These are phyloP conservation scores for Eunapius fragilis DNA, from an alignment of 37 sponge, comb jelly and placozoan species.

Conservation along the genomic window DNA sequence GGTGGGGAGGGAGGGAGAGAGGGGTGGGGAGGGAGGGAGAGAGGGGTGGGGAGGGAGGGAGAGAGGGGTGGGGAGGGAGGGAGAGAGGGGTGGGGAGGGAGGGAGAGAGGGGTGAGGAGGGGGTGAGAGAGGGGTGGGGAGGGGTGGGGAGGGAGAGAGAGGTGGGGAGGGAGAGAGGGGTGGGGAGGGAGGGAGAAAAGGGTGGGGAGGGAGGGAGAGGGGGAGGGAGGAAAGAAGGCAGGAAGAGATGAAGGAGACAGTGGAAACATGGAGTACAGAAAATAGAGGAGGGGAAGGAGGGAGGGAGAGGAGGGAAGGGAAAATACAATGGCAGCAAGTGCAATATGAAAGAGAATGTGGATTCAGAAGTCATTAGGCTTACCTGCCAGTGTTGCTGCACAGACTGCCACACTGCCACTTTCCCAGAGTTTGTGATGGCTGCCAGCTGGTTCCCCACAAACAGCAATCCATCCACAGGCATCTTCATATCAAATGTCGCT, in stretches of 20 bases:
- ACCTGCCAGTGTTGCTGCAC: conserved; percentile 93
- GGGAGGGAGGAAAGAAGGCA: not conserved
- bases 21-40: not conserved
- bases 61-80: not conserved
- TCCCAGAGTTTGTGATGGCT: conserved; percentile 88
- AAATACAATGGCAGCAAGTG: not conserved
- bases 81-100: not conserved
- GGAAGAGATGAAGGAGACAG: too few species aligned
- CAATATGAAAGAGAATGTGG: not conserved
- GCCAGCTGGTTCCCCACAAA: conserved; percentile 93
- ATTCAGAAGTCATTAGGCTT: not conserved
- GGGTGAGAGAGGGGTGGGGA: too few species aligned
- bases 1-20: not conserved
- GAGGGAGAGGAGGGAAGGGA: not conserved
- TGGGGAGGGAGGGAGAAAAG: too few species aligned
- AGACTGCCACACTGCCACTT: conserved; percentile 95
- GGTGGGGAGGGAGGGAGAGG: not conserved
- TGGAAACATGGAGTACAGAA: too few species aligned
- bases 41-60: not conserved
- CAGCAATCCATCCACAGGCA: conserved; percentile 92
- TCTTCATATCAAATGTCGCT: conserved; percentile 91
- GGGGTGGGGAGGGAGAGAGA: not conserved
- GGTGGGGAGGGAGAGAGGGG: not conserved
- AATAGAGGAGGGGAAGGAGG: not conserved
- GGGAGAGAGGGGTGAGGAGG: too few species aligned